Base-by-base conservation (phyloP, 2,113 vertebrate genomes). In the Pontoporia blainvillei region DNA sequence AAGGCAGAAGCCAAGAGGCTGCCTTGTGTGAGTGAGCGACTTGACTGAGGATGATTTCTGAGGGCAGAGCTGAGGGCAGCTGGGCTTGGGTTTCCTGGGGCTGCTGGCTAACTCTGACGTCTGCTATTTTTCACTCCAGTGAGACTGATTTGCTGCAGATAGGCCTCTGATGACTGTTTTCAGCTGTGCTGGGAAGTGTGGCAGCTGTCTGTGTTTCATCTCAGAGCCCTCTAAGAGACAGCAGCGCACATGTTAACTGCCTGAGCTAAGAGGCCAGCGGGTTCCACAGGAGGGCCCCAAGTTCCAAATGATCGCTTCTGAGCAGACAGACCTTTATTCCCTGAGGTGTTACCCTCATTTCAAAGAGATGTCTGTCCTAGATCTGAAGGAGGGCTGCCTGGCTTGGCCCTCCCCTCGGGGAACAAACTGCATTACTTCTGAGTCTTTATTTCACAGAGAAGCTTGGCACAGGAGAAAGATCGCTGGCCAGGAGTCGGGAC, bases 61-160 rank as follows among this genome's bases (percentile, higher is more conserved):
- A 91, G 89, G 90, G 61, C 62, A 61, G 61, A 83, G 89, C 49
- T 2, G 85, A 94, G 96, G 83, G 97, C 93, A 61, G 94, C 62
- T 27, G 76, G 97, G 52, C 54, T 96, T 81, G 57, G 96, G 83
- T 92, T 98, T 98, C 95, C 97, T 10, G 78, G 66, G 95, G 96
- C 96, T 86, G 92, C 96, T 82, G 96, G 96, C 86, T 52, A 89
- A 97, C 95, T 94, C 92, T 29, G 95, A 97, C 99, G 99, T 98
- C 98, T 99, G 98, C 97, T 98, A 97, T 98, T 98, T 98, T 98
- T 98, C 95, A 98, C 98, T 98, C 87, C 91, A 76, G 90, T 46
- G 96, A 96, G 89, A 94, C 64, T 97, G 98, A 98, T 98, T 97
- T 98, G 97, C 95, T 98, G 96, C 99, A 99, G 99, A 99, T 99